Evolutionary conservation across 2,113 vertebrate genomes (phyloP).

Genomic region (human): GRCh38 chr1:87034501-87035000

Average conservation of each 20-base stretch:
- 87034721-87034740: not conserved
- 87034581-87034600: not conserved
- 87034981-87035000: not conserved
- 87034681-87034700: constrained; percentile 17
- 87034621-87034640: not conserved
- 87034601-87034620: not conserved
- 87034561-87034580: not conserved
- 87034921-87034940: not conserved
- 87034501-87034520: not conserved
- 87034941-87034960: not conserved
- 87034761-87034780: not conserved
- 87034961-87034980: not conserved
- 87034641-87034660: not conserved
- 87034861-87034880: not conserved
- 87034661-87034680: not conserved
- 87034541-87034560: not conserved
- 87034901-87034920: not conserved
- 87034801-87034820: not conserved
- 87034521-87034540: not conserved
- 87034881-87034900: not conserved
- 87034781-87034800: not conserved
- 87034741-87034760: not conserved
- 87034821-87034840: not conserved
- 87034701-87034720: not conserved
- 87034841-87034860: not conserved